These are phyloP conservation scores for Volucella inanis DNA, from an alignment of 2,888 invertebrate genomes.

Conservation along the genomic window DNA sequence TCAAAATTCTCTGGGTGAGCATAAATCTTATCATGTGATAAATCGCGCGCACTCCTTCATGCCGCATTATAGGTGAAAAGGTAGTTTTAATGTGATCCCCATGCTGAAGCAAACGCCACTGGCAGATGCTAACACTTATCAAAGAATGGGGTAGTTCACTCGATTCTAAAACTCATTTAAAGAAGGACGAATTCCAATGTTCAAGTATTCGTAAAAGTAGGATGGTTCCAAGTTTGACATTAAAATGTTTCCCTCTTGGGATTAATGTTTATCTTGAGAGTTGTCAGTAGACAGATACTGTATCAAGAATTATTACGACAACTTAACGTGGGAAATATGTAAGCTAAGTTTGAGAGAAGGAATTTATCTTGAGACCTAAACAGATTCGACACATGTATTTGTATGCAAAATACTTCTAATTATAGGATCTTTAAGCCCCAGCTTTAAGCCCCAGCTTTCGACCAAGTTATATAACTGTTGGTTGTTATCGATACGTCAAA, in stretches of 20 bases:
- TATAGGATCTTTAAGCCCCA: too few species aligned
- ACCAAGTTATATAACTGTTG: too few species aligned
- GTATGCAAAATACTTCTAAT: too few species aligned
- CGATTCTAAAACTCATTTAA: constrained; percentile 2
- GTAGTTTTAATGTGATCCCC: constrained; percentile 39
- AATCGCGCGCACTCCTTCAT: constrained; percentile 36
- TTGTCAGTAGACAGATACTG: too few species aligned
- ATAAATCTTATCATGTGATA: constrained; percentile 60
- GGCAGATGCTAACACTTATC: constrained; percentile 47
- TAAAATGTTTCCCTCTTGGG: not conserved
- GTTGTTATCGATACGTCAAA: too few species aligned
- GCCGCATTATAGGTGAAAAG: not conserved
- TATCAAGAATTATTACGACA: too few species aligned
- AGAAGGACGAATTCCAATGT: not conserved
- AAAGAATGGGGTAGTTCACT: constrained; percentile 10
- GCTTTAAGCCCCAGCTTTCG: too few species aligned
- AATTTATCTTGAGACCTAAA: too few species aligned
- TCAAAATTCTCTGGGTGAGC: constrained; percentile 25
- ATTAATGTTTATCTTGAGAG: too few species aligned
- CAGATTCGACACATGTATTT: too few species aligned
- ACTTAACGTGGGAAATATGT: too few species aligned
- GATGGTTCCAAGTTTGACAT: not conserved
- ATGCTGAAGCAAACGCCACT: constrained; percentile 18
- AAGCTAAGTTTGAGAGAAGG: too few species aligned
- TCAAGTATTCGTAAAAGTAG: not conserved